Evolutionary conservation across 2,113 vertebrate species (phyloP).

Genomic region (Calidris pygmaea): DNA sequence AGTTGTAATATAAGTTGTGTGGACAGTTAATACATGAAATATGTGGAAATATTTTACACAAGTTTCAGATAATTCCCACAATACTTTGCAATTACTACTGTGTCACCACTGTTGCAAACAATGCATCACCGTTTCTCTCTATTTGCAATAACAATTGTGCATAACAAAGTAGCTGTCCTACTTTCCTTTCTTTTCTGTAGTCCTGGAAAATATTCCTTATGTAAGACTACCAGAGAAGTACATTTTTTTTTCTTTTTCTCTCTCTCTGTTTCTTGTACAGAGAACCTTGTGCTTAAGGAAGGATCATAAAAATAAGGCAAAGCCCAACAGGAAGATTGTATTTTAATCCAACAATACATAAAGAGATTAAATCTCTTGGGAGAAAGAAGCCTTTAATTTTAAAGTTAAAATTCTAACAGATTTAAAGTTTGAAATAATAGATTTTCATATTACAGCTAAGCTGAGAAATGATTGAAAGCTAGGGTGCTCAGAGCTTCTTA

Average conservation of each 20-base stretch:
- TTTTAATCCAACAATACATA: slow-evolving; percentile 6
- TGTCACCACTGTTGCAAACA: neutral
- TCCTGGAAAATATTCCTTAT: neutral
- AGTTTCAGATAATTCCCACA: neutral
- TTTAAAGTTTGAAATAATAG: slow-evolving; percentile 5
- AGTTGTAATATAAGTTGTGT: neutral
- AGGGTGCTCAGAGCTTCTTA: neutral
- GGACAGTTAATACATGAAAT: neutral
- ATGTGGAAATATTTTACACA: neutral
- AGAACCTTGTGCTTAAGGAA: neutral
- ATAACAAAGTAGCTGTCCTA: neutral
- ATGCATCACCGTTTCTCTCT: neutral
- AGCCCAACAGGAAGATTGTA: neutral
- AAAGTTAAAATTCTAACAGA: neutral
- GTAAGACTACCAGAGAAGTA: neutral
- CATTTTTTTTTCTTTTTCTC: neutral
- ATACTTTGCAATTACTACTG: neutral
- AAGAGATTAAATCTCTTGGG: neutral
- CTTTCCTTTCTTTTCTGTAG: neutral
- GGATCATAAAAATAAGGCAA: neutral
- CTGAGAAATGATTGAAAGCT: neutral
- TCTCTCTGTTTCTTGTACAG: neutral
- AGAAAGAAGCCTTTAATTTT: slow-evolving; percentile 27
- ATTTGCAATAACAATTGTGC: neutral
- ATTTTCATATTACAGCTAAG: slow-evolving; percentile 18